These are phyloP conservation scores for Paragorgia papillata DNA, from an alignment of 92 coral and sea anemone genomes.

Conservation along the genomic window DNA sequence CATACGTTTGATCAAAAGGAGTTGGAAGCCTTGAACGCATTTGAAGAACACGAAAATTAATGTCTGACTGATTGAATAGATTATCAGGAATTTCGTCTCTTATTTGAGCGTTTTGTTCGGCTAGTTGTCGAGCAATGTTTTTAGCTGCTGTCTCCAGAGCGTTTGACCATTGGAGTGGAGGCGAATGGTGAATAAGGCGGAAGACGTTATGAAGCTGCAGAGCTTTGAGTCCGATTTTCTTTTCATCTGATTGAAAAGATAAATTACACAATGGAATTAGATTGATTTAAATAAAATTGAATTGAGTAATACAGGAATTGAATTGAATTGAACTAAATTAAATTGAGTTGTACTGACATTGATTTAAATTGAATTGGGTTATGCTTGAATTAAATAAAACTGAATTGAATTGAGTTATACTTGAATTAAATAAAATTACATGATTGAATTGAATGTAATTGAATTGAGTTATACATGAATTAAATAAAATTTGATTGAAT, in stretches of 20 bases:
- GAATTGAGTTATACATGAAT: too few relatives aligned
- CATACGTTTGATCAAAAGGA: slow-evolving; percentile 71
- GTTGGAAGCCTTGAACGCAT: slow-evolving; percentile 40
- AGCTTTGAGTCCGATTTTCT: slow-evolving; percentile 22
- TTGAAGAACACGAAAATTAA: slow-evolving; percentile 16
- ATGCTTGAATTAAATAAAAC: too few relatives aligned
- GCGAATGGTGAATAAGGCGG: slow-evolving; percentile 80
- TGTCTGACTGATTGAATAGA: slow-evolving; percentile 6
- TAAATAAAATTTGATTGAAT: too few relatives aligned
- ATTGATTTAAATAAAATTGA: too few relatives aligned
- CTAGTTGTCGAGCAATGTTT: slow-evolving; percentile 89
- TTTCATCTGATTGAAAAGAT: slow-evolving; percentile 2
- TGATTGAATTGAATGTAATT: too few relatives aligned
- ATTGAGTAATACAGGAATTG: too few relatives aligned
- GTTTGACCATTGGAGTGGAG: slow-evolving; percentile 91
- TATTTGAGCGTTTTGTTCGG: slow-evolving; percentile 51
- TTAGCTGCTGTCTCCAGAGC: slow-evolving; percentile 90
- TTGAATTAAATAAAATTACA: too few relatives aligned
- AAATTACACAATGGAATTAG: too few relatives aligned
- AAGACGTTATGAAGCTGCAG: slow-evolving; percentile 68
- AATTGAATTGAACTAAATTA: too few relatives aligned
- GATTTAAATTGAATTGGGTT: too few relatives aligned
- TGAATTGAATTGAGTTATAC: too few relatives aligned
- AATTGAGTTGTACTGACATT: too few relatives aligned
- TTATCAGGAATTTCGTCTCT: slow-evolving; percentile 22